Conservation (phyloP, 2,113 vertebrate genomes). For the Clarias gariepinus region DNA sequence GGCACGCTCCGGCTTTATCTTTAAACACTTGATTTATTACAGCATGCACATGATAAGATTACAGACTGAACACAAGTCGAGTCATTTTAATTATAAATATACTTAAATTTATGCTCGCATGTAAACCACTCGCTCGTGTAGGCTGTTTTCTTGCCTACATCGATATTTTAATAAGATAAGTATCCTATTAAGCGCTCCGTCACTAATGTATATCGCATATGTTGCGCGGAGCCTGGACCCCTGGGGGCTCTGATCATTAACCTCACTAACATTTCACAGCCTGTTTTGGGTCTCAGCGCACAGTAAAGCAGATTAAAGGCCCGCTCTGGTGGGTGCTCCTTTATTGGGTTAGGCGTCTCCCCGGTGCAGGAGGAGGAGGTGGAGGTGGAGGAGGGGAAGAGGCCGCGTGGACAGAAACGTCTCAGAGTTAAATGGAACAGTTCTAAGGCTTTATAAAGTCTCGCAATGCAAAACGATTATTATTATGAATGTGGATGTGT, state of each 20-base stretch:
- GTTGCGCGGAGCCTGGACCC: slow-evolving; percentile 3
- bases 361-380: slow-evolving; percentile 21
- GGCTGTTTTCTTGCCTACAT: not conserved
- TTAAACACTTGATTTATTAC: not conserved
- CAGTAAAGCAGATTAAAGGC: slow-evolving; percentile 46
- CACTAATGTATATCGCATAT: not conserved
- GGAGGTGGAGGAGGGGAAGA: slow-evolving; percentile 21
- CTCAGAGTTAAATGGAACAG: not conserved
- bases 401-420: not conserved
- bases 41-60: not conserved
- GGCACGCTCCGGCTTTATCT: not conserved
- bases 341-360: slow-evolving; percentile 41
- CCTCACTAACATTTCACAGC: slow-evolving; percentile 25
- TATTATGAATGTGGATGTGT: not conserved
- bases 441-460: not conserved
- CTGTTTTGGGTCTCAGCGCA: slow-evolving; percentile 36
- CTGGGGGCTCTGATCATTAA: slow-evolving; percentile 31
- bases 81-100: not conserved
- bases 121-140: not conserved
- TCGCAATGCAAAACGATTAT: not conserved
- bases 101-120: not conserved
- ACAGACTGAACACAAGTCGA: not conserved
- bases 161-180: not conserved
- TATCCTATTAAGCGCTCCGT: not conserved
- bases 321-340: slow-evolving; percentile 12